Evolutionary conservation across 2,113 vertebrate genomes (phyloP).

Genomic region (Danio rerio): GRCz12tu NC_133178.1:11419001-11419500

Average conservation of each 20-base stretch:
- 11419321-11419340: constrained; percentile 11
- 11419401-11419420: not conserved
- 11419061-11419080: constrained; percentile 77
- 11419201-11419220: constrained; percentile 62
- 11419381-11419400: not conserved
- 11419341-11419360: not conserved
- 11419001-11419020: constrained; percentile 66
- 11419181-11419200: constrained; percentile 12
- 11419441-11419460: not conserved
- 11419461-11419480: no score
- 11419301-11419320: constrained; percentile 22
- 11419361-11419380: constrained; percentile 22
- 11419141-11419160: constrained; percentile 65
- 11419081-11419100: constrained; percentile 81
- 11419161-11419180: constrained; percentile 47
- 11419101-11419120: constrained; percentile 71
- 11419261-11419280: constrained; percentile 45
- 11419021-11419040: constrained; percentile 72
- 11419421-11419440: not conserved
- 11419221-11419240: constrained; percentile 67
- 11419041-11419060: constrained; percentile 69
- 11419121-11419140: constrained; percentile 53
- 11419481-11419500: no score
- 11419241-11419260: constrained; percentile 51
- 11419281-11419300: constrained; percentile 1